These are phyloP conservation scores for Agrypnia vestita DNA, from an alignment of 1,140 invertebrate species.

Conservation along the genomic window DNA sequence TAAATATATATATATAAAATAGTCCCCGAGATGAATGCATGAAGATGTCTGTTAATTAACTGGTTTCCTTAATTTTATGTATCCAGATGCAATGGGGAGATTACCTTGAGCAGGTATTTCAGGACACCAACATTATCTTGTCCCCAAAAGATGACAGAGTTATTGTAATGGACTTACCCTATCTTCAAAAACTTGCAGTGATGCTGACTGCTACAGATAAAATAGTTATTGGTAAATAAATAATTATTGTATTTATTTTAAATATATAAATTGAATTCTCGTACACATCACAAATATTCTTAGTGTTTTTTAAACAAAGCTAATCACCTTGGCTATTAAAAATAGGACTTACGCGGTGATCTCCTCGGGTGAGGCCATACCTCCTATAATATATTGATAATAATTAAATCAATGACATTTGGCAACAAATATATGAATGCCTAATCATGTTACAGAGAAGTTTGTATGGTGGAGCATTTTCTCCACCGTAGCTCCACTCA, in stretches of 20 bases:
- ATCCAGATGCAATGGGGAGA: constrained; percentile 80
- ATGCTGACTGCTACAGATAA: constrained; percentile 72
- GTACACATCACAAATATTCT: too few species aligned
- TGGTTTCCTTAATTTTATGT: constrained; percentile 5
- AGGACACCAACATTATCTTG: constrained; percentile 75
- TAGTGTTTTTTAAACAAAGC: too few species aligned
- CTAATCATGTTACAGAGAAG: constrained; percentile 69
- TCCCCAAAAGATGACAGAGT: constrained; percentile 70
- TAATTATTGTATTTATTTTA: neutral
- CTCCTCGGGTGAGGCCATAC: too few species aligned
- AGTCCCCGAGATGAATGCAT: too few species aligned
- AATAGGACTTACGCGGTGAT: too few species aligned
- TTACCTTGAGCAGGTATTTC: constrained; percentile 77
- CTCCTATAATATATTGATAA: too few species aligned
- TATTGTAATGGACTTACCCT: constrained; percentile 77
- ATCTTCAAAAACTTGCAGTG: constrained; percentile 75
- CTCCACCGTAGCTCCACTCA: constrained; percentile 78
- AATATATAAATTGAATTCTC: too few species aligned
- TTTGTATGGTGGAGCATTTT: constrained; percentile 81
- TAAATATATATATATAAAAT: too few species aligned
- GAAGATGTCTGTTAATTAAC: neutral
- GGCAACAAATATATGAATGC: too few species aligned
- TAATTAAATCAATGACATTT: too few species aligned
- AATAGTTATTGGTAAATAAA: constrained; percentile 72
- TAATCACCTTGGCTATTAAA: too few species aligned